Base-by-base conservation (phyloP, 2,888 invertebrate species). In the Synergus laeviventris region DNA sequence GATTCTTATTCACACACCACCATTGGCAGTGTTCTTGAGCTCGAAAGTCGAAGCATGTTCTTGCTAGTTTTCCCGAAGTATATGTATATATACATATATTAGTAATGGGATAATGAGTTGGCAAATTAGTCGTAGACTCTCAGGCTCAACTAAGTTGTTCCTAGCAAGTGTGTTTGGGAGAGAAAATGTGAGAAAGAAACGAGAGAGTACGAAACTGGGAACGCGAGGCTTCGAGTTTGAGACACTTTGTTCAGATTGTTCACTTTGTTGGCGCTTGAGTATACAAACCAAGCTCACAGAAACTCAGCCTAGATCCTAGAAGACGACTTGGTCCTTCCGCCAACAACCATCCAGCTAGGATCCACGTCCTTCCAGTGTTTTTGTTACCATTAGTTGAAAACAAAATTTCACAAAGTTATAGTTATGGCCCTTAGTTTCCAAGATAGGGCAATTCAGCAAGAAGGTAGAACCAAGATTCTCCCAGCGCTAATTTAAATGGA, bases 81-180 rank as follows among this genome's bases (percentile, higher is more conserved):
- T 31, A 31, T 31, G 31, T 31, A 31, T 31, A 31, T 31, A 31
- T 31, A 31, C 7, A 31, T 31, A 49, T 21, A 31, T 70, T 45
- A 42, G 49, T 66, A 49, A 66, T 49, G 49, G 18, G 74, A 62
- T 75, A 80, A 80, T 80, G 74, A 80, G 74, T 78, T 73, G 76
- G 76, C 45, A 74, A 78, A 79, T 81, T 81, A 81, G 81, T 78
- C 75, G 76, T 73, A 74, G 74, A 24, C 38, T 61, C 7, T n/a
- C 14, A 21, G 5, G 24, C 31, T 31, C 42, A 75, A 75, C 45
- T 24, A 49, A 49, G 49, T 49, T 49, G 70, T 70, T 49, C 49
- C 45, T 8, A 31, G 45, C 66, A 70, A n/a, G 70, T 70, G 49
- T n/a, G 49, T 31, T 45, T 2, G 49, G 11, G 12, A 64, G 18